phyloP scores from a whole-genome alignment of 2,888 invertebrate genomes.

The Pristionchus exspectatus region DNA sequence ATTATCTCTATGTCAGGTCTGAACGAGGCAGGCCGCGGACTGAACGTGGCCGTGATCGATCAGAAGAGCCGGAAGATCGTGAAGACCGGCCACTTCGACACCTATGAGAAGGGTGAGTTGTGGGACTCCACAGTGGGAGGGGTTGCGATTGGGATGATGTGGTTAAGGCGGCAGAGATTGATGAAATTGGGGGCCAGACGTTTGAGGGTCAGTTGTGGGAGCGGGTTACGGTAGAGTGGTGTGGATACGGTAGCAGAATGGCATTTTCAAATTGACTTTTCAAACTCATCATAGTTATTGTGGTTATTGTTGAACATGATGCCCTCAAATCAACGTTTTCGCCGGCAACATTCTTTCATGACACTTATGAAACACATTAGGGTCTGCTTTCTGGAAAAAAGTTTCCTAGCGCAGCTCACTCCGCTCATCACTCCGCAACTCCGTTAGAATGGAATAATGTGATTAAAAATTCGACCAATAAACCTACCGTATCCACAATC shows the following conservation, averaged over 20 bases:
- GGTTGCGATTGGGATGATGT: no score
- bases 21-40: conserved; percentile 82
- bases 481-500: no score
- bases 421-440: neutral
- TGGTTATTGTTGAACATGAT: no score
- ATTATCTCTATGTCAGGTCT: conserved; percentile 72
- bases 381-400: neutral
- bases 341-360: no score
- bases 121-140: no score
- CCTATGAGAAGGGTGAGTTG: conserved; percentile 81
- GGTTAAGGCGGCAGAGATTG: neutral
- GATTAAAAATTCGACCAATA: no score
- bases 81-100: conserved; percentile 82
- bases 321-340: no score
- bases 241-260: neutral
- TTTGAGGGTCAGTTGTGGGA: no score
- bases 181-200: no score
- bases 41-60: conserved; percentile 82
- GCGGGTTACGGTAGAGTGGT: neutral
- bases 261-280: no score
- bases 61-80: conserved; percentile 80
- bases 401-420: neutral
- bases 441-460: neutral
- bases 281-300: no score
- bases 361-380: no score